Conservation (phyloP, 2,888 invertebrate genomes). For the Pollenia amentaria region DNA sequence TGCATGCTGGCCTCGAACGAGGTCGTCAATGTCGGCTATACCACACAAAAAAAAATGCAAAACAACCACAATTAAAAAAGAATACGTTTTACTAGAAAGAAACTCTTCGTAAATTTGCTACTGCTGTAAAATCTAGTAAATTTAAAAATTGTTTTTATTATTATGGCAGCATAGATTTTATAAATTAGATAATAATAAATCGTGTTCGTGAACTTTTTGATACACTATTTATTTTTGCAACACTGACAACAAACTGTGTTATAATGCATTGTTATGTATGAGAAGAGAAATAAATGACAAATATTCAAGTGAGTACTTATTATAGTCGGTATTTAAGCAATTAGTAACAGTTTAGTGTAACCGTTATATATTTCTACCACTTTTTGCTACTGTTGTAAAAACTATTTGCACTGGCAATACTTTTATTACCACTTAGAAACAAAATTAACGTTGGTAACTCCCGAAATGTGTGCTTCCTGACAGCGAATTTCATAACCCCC, state of each 20-base stretch:
- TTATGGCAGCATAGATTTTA: conserved; percentile 39
- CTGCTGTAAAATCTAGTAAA: too few relatives aligned
- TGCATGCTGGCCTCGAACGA: conserved; percentile 74
- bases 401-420: conserved; percentile 27
- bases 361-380: neutral
- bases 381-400: neutral
- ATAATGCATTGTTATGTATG: conserved; percentile 30
- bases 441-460: neutral
- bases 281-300: conserved; percentile 15
- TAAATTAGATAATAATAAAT: conserved; percentile 27
- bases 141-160: neutral
- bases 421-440: conserved; percentile 4
- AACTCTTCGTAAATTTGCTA: too few relatives aligned
- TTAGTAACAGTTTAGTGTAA: neutral
- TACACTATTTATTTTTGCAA: conserved; percentile 47
- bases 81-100: neutral
- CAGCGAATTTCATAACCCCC: too few relatives aligned
- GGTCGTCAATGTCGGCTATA: conserved; percentile 73
- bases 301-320: neutral
- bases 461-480: too few relatives aligned
- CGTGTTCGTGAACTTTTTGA: conserved; percentile 47
- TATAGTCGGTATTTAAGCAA: conserved; percentile 37
- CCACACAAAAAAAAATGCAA: conserved; percentile 30
- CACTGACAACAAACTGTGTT: conserved; percentile 41
- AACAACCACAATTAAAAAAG: conserved; percentile 42